These are phyloP conservation scores for Laticauda laticaudata DNA, from an alignment of 2,113 vertebrate species.

Conservation along the genomic window DNA sequence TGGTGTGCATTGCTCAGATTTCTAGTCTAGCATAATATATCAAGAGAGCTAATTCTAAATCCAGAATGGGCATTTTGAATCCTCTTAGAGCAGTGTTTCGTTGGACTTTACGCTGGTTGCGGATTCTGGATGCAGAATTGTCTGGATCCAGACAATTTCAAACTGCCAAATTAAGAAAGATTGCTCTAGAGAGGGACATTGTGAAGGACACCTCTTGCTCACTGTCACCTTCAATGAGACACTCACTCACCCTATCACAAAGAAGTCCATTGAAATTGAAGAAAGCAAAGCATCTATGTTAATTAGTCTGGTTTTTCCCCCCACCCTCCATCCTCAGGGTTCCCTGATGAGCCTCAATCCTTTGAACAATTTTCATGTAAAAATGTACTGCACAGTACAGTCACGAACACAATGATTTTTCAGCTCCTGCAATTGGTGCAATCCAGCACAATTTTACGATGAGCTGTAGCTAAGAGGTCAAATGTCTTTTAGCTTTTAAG, in stretches of 20 bases:
- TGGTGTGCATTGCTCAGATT: not conserved
- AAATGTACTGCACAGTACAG: not conserved
- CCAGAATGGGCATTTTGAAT: not conserved
- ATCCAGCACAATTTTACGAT: not conserved
- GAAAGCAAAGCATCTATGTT: not conserved
- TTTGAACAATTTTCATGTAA: not conserved
- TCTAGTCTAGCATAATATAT: not conserved
- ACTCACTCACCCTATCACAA: not conserved
- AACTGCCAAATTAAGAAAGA: not conserved
- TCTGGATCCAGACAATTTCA: not conserved
- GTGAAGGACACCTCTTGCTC: not conserved
- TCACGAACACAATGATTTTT: constrained; percentile 1
- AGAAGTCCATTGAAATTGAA: not conserved
- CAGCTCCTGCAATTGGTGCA: not conserved
- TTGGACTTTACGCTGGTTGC: not conserved
- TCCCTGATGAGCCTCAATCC: not conserved
- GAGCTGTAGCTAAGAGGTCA: constrained; percentile 14
- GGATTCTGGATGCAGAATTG: not conserved
- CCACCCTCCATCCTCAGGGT: not conserved
- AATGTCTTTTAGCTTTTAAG: constrained; percentile 3
- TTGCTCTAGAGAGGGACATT: not conserved
- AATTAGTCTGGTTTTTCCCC: not conserved
- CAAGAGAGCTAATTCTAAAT: not conserved
- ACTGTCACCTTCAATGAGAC: not conserved
- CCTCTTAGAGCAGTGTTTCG: not conserved